Evolutionary conservation across 1,140 invertebrate species (phyloP).

Genomic region (Ceratina calcarata): DNA sequence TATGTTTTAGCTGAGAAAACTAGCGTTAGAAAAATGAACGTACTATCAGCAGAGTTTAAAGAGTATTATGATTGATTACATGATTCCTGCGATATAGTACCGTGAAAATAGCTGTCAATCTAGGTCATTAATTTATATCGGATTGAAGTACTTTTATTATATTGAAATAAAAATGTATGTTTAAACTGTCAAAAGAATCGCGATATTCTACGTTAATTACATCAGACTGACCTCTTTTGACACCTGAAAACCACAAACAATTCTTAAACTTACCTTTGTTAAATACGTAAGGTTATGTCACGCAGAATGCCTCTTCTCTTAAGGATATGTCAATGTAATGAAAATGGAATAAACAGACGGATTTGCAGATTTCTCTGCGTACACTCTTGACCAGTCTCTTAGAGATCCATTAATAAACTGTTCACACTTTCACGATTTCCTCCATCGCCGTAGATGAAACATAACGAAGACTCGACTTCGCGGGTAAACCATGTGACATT

Average conservation of each 20-base stretch:
- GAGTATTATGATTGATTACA: neutral
- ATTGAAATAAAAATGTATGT: neutral
- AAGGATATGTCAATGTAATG: neutral
- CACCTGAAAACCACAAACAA: neutral
- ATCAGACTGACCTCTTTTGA: neutral
- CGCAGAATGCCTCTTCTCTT: neutral
- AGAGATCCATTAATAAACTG: constrained; percentile 61
- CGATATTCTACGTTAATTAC: neutral
- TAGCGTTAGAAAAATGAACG: neutral
- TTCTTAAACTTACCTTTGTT: constrained; percentile 43
- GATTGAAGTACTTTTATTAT: neutral
- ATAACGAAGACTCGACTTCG: constrained; percentile 29
- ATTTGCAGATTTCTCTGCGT: constrained; percentile 18
- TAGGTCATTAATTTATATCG: neutral
- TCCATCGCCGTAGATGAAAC: constrained; percentile 32
- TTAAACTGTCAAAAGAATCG: too few species aligned
- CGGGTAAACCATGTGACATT: constrained; percentile 50
- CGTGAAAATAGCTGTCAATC: constrained; percentile 27
- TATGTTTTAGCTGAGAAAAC: neutral
- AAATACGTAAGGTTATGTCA: constrained; percentile 55
- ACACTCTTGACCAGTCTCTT: constrained; percentile 33
- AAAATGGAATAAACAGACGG: neutral
- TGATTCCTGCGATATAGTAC: constrained; percentile 6
- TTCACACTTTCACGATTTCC: constrained; percentile 49
- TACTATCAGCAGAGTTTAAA: neutral